A percentile compares a stretch with the other conserved stretches of the same genome.
Evolutionary conservation across 2,797 vertebrate genomes (phyloP).

Genomic region (Urocyon cinereoargenteus): DNA sequence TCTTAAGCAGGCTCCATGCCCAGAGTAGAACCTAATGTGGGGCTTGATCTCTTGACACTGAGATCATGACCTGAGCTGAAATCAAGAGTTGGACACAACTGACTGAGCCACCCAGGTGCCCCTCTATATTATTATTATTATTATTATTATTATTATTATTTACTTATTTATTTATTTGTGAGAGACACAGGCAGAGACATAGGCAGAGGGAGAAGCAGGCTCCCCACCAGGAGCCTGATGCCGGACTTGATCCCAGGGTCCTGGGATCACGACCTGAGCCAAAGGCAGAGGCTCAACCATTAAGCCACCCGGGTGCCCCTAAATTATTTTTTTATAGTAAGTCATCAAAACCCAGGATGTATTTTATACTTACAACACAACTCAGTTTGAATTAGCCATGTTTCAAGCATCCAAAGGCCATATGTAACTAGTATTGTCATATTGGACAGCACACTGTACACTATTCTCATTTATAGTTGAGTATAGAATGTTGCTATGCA

Average conservation of each 20-base stretch:
- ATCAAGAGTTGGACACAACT: no score
- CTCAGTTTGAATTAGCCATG: neutral
- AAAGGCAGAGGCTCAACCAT: neutral
- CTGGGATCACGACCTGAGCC: neutral
- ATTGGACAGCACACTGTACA: neutral
- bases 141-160: no score
- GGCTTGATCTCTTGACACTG: neutral
- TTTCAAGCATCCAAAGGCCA: neutral
- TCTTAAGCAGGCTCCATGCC: neutral
- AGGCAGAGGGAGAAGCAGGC: neutral
- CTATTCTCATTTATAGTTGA: neutral
- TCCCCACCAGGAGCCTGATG: neutral
- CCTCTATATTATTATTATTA: no score
- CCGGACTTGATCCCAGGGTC: neutral
- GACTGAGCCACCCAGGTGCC: no score
- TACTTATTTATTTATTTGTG: no score
- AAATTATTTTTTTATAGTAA: neutral
- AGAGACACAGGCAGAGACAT: no score
- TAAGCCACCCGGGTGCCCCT: accelerated
- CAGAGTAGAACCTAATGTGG: neutral
- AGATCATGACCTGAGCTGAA: neutral
- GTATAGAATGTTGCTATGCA: neutral
- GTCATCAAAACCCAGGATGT: neutral
- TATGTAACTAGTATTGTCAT: neutral
- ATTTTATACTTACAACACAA: neutral